Base-by-base conservation (phyloP, 1,140 invertebrate genomes). In the Copidosoma floridanum region DNA sequence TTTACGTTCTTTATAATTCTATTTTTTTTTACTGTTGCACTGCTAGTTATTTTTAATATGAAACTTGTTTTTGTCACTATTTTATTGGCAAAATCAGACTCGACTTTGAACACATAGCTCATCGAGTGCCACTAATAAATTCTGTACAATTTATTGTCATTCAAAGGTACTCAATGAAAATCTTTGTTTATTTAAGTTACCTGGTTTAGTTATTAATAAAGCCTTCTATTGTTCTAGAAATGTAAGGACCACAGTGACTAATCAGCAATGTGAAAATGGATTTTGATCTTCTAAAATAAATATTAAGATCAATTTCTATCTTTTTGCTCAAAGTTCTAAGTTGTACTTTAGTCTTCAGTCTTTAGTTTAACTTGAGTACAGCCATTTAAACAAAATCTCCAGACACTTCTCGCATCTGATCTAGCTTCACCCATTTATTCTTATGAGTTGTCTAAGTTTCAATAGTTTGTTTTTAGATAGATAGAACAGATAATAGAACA, bases 261-360 rank as follows among this genome's bases (percentile, higher is more conserved):
- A n/a, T n/a, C 35, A 88, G 82, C 64, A 89, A 74, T 43, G 85
- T 83, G 67, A 89, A 88, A 64, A 78, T 83, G 56, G 81, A 84
- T 68, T 81, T 87, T 59, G 77, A 85, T 27, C 79, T 83, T 76
- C 85, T 89, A 53, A 79, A 80, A 68, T 92, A 89, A 88, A 85
- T 68, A 14, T 92, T 83, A 2, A 92, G 91, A 76, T 94, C 91
- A 48, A 97, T 92, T 81, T 97, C 94, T 55, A 97, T 88, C 73
- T 92, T 92, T 67, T 96, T 93, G 16, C 92, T 88, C 26, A 92
- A 94, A 57, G 96, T 88, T 52, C 92, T 91, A 40, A 96, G 79
- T 68, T 91, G 89, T 5, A 95, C n/a, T n/a, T n/a, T n/a, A n/a
- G n/a, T n/a, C 89, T 65, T 93, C 89, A 24, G 87, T 88, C 72